A percentile compares a stretch with the other conserved stretches of the same genome.
These are phyloP conservation scores for Enteromius fasciolatus DNA, from an alignment of 2,797 vertebrate species.

Conservation along the genomic window DNA sequence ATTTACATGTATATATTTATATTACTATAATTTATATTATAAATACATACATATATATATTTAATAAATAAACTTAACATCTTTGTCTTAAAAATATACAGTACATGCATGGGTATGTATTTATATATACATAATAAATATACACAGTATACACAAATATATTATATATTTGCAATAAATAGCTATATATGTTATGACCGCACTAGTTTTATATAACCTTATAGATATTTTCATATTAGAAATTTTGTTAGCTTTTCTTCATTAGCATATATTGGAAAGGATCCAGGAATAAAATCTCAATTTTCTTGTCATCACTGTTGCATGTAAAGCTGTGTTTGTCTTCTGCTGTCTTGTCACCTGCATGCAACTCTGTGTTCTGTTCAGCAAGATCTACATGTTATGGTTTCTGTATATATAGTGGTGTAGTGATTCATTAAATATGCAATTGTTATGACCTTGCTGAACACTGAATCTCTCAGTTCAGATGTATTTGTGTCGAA, in stretches of 20 bases:
- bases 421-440: not conserved
- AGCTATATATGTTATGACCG: no score
- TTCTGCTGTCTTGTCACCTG: slow-evolving; percentile 64
- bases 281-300: slow-evolving; percentile 24
- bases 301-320: slow-evolving; percentile 49
- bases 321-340: slow-evolving; percentile 48
- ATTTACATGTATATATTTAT: no score
- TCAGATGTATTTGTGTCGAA: slow-evolving; percentile 51
- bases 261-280: slow-evolving; percentile 22
- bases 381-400: slow-evolving; percentile 71
- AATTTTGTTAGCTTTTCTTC: not conserved
- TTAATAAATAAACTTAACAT: no score
- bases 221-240: not conserved
- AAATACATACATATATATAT: no score
- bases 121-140: no score
- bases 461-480: slow-evolving; percentile 66
- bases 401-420: not conserved
- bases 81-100: no score
- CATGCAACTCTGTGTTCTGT: slow-evolving; percentile 69
- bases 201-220: not conserved
- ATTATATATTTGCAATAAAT: no score
- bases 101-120: no score
- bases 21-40: no score
- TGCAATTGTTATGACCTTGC: slow-evolving; percentile 68
- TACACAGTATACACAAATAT: no score